Conservation (phyloP, 1,140 invertebrate genomes). For the Rhynchophorus ferrugineus region DNA sequence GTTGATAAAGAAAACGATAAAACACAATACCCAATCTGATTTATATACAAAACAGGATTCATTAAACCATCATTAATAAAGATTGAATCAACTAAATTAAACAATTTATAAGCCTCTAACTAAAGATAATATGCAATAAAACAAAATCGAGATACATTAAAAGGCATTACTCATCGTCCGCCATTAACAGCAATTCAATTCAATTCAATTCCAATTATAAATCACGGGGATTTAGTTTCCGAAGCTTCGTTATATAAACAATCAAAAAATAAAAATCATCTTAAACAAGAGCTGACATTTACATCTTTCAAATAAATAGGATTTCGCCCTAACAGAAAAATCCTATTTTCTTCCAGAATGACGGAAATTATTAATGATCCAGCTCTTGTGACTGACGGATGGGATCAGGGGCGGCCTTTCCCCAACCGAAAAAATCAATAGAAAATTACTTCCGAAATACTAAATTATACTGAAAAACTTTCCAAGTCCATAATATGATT, state of each 20-base stretch:
- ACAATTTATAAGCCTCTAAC: too few relatives aligned
- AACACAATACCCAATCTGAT: too few relatives aligned
- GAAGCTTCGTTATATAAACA: not conserved
- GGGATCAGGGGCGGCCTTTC: not conserved
- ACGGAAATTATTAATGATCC: constrained; percentile 12
- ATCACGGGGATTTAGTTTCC: not conserved
- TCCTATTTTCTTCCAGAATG: constrained; percentile 5
- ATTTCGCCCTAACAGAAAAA: constrained; percentile 6
- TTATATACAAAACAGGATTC: too few relatives aligned
- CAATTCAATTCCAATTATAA: not conserved
- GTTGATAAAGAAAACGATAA: too few relatives aligned
- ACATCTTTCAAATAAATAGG: constrained; percentile 11
- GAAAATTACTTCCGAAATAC: too few relatives aligned
- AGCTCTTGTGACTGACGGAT: not conserved
- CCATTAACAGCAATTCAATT: not conserved
- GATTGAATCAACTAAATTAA: too few relatives aligned
- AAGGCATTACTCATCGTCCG: not conserved
- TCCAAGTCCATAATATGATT: too few relatives aligned
- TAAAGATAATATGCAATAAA: not conserved
- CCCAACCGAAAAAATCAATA: too few relatives aligned
- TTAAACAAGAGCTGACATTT: constrained; percentile 7
- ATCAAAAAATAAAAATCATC: constrained; percentile 8
- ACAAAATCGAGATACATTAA: not conserved
- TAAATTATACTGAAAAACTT: too few relatives aligned
- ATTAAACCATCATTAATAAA: too few relatives aligned